Percentiles rank a stretch among this genome's conserved stretches.
phyloP scores from a whole-genome alignment of 2,888 invertebrate genomes.

The Dasypolia templi region DNA sequence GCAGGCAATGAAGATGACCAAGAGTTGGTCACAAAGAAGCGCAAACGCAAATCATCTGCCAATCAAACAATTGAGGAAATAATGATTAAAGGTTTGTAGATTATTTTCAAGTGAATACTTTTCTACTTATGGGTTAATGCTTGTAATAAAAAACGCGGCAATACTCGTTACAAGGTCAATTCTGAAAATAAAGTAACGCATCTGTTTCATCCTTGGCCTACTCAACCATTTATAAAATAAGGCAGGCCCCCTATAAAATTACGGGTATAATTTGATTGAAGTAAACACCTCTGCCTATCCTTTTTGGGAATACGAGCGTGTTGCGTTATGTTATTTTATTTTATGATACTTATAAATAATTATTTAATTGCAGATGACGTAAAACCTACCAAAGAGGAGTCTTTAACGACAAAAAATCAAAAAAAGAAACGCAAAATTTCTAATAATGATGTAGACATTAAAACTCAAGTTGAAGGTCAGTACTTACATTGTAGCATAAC shows the following conservation, averaged over 20 bases:
- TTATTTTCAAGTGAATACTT: background rate
- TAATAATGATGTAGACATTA: slow-evolving; percentile 56
- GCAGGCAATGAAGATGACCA: slow-evolving; percentile 38
- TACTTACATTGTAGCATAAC: slow-evolving; percentile 1
- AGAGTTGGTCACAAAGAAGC: slow-evolving; percentile 52
- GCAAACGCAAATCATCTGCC: slow-evolving; percentile 62
- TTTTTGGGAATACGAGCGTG: background rate
- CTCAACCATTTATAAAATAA: background rate
- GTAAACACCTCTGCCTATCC: background rate
- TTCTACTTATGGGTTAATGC: rapidly evolving
- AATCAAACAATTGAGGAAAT: slow-evolving; percentile 52
- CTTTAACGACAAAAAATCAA: slow-evolving; percentile 31
- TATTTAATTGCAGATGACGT: slow-evolving; percentile 61
- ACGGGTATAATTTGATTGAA: background rate
- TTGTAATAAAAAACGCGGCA: no score
- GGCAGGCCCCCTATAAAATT: background rate
- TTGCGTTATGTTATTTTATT: slow-evolving; percentile 1
- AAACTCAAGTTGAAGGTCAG: slow-evolving; percentile 49
- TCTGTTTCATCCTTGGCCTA: background rate
- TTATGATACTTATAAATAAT: background rate
- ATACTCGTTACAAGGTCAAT: background rate
- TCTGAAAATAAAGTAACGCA: background rate
- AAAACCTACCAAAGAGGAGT: slow-evolving; percentile 27
- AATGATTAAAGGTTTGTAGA: slow-evolving; percentile 50
- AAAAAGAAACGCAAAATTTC: slow-evolving; percentile 71